These are phyloP conservation scores for Epicampocera succincta DNA, from an alignment of 2,888 invertebrate species.

Conservation along the genomic window DNA sequence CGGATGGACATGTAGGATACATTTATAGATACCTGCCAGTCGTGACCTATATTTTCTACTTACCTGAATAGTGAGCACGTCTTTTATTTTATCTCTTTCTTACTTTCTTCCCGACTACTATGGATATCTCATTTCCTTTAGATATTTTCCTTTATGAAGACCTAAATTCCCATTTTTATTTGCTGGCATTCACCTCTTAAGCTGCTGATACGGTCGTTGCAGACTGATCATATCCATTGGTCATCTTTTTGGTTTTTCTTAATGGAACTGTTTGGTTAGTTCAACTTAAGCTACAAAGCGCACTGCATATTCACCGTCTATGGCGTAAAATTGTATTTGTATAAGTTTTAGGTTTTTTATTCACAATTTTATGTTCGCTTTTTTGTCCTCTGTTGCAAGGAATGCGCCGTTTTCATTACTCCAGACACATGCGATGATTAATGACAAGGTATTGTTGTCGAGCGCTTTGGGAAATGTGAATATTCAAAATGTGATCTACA, in stretches of 20 bases:
- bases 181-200: background rate
- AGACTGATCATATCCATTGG: background rate
- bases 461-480: slow-evolving; percentile 60
- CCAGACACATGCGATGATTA: slow-evolving; percentile 69
- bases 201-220: background rate
- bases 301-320: slow-evolving; percentile 55
- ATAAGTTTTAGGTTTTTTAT: slow-evolving; percentile 34
- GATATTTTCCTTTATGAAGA: no score
- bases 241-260: slow-evolving; percentile 36
- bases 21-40: no score
- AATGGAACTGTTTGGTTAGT: slow-evolving; percentile 49
- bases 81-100: no score
- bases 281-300: slow-evolving; percentile 32
- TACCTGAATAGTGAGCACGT: no score
- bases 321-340: slow-evolving; percentile 44
- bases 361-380: slow-evolving; percentile 23
- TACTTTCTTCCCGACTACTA: no score
- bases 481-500: slow-evolving; percentile 65
- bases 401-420: slow-evolving; percentile 68
- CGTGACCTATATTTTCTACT: no score
- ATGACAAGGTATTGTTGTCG: slow-evolving; percentile 65
- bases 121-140: no score
- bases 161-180: background rate
- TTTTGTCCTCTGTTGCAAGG: slow-evolving; percentile 45
- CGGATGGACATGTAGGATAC: no score